These are phyloP conservation scores for Scytalopus superciliaris DNA, from an alignment of 2,113 vertebrate genomes.

Conservation along the genomic window DNA sequence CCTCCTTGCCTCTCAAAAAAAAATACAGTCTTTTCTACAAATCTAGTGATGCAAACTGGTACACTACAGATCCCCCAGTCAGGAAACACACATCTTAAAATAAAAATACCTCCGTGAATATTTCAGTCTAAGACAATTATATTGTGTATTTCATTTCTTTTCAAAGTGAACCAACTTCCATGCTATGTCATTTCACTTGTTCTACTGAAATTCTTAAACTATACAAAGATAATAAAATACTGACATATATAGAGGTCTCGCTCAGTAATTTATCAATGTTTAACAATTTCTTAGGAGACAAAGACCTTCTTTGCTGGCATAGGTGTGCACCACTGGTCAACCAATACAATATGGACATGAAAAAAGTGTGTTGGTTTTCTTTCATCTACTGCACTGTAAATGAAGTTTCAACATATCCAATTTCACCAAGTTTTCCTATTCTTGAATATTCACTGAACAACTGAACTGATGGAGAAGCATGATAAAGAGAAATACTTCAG, in stretches of 20 bases:
- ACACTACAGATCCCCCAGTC: neutral
- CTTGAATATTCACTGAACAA: neutral
- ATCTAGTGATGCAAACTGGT: neutral
- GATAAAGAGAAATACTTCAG: neutral
- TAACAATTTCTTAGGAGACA: neutral
- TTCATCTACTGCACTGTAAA: neutral
- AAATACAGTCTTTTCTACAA: neutral
- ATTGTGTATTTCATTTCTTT: neutral
- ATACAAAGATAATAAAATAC: neutral
- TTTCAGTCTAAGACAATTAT: neutral
- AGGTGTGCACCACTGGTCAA: neutral
- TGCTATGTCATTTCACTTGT: neutral
- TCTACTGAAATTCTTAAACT: neutral
- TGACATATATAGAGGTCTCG: neutral
- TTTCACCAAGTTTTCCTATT: neutral
- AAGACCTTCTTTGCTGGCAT: neutral
- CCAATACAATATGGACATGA: no score
- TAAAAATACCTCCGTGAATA: neutral
- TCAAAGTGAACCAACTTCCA: neutral
- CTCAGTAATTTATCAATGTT: neutral
- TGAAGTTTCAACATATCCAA: neutral
- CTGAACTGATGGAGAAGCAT: neutral
- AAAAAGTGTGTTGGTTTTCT: neutral
- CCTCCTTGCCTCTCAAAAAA: neutral
- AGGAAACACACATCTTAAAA: neutral